Conservation (phyloP, 1,140 invertebrate species). For the Drosophila leontia region DNA sequence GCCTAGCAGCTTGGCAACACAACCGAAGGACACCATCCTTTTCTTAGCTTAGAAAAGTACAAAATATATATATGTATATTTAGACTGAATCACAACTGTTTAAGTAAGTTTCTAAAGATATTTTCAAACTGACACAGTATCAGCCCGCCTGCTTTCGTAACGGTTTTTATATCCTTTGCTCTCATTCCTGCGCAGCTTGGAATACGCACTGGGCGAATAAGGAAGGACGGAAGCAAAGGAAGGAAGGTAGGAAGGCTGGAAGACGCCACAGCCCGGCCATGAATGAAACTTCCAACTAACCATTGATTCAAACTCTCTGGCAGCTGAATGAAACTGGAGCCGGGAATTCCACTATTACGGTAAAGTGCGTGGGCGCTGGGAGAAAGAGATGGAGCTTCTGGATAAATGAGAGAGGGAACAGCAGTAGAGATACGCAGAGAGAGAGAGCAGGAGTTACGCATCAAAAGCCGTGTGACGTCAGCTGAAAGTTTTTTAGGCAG, state of each 20-base stretch:
- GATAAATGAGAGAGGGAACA: background rate
- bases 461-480: conserved; percentile 38
- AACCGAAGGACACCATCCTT: conserved; percentile 44
- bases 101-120: background rate
- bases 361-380: conserved; percentile 18
- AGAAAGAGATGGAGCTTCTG: conserved; percentile 1
- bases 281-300: conserved; percentile 44
- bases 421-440: background rate
- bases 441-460: conserved; percentile 25
- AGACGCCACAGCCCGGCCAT: conserved; percentile 8
- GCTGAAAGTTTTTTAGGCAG: background rate
- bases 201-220: conserved; percentile 24
- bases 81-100: background rate
- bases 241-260: conserved; percentile 19
- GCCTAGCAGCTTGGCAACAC: conserved; percentile 53
- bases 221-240: background rate
- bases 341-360: conserved; percentile 39
- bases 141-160: conserved; percentile 17
- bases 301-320: conserved; percentile 21
- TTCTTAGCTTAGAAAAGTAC: background rate
- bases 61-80: background rate
- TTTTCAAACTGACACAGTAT: background rate
- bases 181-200: conserved; percentile 34
- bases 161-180: background rate
- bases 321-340: conserved; percentile 44